Percentiles rank a stretch among this genome's conserved stretches.
phyloP scores from a whole-genome alignment of 2,113 vertebrate species.

The Choloepus hoffmanni region DNA sequence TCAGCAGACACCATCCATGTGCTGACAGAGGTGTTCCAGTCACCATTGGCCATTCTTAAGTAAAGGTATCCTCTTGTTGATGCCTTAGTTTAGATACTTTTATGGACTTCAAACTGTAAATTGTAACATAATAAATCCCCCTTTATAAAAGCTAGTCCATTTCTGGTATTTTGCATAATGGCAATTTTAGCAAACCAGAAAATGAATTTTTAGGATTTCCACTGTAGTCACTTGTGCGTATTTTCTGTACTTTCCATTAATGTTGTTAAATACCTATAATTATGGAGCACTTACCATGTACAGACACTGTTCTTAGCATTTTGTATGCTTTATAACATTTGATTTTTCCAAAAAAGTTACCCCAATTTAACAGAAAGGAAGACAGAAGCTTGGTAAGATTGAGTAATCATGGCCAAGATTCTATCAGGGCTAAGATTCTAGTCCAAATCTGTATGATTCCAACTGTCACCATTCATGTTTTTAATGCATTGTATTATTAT shows the following conservation, averaged over 20 bases:
- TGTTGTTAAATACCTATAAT: neutral
- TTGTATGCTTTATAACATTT: neutral
- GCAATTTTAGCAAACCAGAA: too few relatives aligned
- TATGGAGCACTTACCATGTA: neutral
- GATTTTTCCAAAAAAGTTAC: neutral
- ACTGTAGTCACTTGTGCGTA: neutral
- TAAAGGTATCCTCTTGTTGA: too few relatives aligned
- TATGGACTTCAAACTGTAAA: too few relatives aligned
- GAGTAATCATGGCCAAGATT: neutral
- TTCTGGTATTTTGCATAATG: too few relatives aligned
- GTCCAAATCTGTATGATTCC: neutral
- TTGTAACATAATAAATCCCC: too few relatives aligned
- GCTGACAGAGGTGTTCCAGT: too few relatives aligned
- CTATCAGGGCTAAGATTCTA: slow-evolving; percentile 8
- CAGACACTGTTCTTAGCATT: neutral
- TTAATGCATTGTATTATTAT: neutral
- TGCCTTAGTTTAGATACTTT: too few relatives aligned
- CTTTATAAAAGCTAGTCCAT: too few relatives aligned
- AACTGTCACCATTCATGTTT: neutral
- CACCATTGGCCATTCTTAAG: too few relatives aligned
- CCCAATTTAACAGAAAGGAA: neutral
- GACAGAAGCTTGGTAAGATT: neutral
- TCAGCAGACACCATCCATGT: too few relatives aligned
- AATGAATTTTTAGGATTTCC: neutral
- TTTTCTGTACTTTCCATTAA: neutral